These are phyloP conservation scores for Parasteatoda tepidariorum DNA, from an alignment of 1,140 invertebrate genomes.

Conservation along the genomic window DNA sequence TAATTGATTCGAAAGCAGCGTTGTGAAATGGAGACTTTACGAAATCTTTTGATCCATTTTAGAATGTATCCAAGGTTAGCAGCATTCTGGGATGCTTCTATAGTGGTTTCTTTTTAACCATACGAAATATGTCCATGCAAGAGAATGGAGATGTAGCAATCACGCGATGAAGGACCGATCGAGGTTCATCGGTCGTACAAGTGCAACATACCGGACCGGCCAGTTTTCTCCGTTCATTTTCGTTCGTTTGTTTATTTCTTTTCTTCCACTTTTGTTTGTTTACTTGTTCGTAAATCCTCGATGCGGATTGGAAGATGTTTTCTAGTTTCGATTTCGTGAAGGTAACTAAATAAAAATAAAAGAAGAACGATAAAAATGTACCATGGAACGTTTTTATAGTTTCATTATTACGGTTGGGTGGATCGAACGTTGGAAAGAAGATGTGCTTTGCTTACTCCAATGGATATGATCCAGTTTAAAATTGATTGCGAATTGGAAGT, in stretches of 20 bases:
- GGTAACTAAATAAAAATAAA: not conserved
- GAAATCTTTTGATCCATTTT: not conserved
- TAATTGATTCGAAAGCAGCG: not conserved
- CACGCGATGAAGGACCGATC: not conserved
- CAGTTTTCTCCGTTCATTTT: not conserved
- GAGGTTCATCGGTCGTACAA: constrained; percentile 30
- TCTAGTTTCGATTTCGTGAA: not conserved
- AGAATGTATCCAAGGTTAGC: not conserved
- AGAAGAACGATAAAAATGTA: not conserved
- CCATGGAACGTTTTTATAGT: too few species aligned
- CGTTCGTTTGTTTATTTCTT: not conserved
- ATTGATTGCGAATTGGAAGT: not conserved
- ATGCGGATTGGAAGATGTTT: not conserved
- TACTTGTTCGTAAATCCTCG: not conserved
- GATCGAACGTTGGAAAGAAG: not conserved
- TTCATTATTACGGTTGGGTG: not conserved
- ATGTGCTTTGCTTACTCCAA: not conserved
- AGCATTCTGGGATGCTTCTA: not conserved
- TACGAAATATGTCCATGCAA: not conserved
- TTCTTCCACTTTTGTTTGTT: not conserved
- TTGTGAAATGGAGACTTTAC: not conserved
- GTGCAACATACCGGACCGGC: not conserved
- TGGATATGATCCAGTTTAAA: not conserved
- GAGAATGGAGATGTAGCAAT: not conserved
- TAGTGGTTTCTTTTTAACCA: not conserved